Conservation (phyloP, 2,888 invertebrate species). For the Apotomis betuletana region DNA sequence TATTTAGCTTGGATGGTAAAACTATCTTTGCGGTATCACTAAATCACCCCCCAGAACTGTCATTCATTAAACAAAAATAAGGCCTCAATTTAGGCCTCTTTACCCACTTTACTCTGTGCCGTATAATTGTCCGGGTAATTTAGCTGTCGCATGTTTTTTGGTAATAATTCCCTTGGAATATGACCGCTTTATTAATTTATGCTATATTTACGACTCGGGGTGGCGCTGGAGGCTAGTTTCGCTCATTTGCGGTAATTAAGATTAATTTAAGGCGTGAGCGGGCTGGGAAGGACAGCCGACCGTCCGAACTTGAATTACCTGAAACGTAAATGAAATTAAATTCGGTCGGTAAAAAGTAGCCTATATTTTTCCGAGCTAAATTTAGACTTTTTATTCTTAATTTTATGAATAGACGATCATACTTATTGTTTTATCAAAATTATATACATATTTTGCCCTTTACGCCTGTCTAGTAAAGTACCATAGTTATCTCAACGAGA, state of each 20-base stretch:
- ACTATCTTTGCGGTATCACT: neutral
- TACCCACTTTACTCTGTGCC: slow-evolving; percentile 56
- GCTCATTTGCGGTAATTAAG: slow-evolving; percentile 24
- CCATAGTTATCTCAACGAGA: too few species aligned
- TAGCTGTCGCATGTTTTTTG: slow-evolving; percentile 60
- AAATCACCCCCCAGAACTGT: neutral
- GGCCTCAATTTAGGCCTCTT: slow-evolving; percentile 52
- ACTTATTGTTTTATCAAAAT: too few species aligned
- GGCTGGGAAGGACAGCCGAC: neutral
- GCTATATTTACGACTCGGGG: slow-evolving; percentile 47
- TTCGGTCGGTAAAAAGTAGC: neutral
- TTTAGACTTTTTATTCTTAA: too few species aligned
- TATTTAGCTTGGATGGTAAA: too few species aligned
- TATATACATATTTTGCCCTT: too few species aligned
- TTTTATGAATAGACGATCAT: too few species aligned
- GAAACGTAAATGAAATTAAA: neutral
- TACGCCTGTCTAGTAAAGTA: too few species aligned
- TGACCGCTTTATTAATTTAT: slow-evolving; percentile 50
- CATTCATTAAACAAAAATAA: slow-evolving; percentile 38
- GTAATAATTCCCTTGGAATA: slow-evolving; percentile 52
- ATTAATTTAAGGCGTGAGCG: slow-evolving; percentile 17
- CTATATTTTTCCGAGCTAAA: too few species aligned
- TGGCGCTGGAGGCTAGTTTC: slow-evolving; percentile 29
- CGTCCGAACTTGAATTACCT: neutral
- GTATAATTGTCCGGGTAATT: slow-evolving; percentile 59